phyloP scores from a whole-genome alignment of 2,888 invertebrate species.

The Noctuana brunneofusca region DNA sequence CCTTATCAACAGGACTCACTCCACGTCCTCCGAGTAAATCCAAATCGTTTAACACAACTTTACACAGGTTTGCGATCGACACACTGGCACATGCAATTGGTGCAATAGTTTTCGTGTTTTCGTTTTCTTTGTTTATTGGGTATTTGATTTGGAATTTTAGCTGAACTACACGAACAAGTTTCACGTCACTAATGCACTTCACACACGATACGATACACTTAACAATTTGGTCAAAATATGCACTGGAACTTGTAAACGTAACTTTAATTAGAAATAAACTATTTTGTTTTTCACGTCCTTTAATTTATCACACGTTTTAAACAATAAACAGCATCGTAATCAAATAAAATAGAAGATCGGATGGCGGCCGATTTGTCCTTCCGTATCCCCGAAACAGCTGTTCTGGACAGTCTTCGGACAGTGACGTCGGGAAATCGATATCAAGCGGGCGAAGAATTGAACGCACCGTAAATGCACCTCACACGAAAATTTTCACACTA shows the following conservation, averaged over 20 bases:
- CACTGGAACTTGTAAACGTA: not conserved
- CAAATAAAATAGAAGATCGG: conserved; percentile 3
- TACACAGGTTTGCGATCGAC: conserved; percentile 45
- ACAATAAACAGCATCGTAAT: not conserved
- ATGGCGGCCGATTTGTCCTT: conserved; percentile 41
- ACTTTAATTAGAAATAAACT: not conserved
- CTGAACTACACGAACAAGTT: conserved; percentile 8
- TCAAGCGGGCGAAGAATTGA: conserved; percentile 50
- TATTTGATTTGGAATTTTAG: not conserved
- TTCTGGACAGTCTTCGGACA: conserved; percentile 61
- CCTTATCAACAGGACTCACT: conserved; percentile 65
- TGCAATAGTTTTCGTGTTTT: conserved; percentile 39
- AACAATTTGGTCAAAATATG: not conserved
- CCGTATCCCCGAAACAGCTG: conserved; percentile 74
- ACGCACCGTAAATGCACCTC: conserved; percentile 51
- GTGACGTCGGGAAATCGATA: conserved; percentile 73
- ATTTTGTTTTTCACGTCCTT: not conserved
- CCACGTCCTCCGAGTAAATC: conserved; percentile 65
- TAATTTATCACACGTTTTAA: not conserved
- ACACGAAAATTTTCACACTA: conserved; percentile 57
- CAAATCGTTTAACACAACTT: conserved; percentile 50
- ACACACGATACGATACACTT: conserved; percentile 1
- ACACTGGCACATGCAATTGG: conserved; percentile 42
- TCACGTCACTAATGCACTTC: conserved; percentile 28
- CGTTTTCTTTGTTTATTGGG: conserved; percentile 38